Conservation (phyloP, 2,797 vertebrate species). For the Tinamus major region DNA sequence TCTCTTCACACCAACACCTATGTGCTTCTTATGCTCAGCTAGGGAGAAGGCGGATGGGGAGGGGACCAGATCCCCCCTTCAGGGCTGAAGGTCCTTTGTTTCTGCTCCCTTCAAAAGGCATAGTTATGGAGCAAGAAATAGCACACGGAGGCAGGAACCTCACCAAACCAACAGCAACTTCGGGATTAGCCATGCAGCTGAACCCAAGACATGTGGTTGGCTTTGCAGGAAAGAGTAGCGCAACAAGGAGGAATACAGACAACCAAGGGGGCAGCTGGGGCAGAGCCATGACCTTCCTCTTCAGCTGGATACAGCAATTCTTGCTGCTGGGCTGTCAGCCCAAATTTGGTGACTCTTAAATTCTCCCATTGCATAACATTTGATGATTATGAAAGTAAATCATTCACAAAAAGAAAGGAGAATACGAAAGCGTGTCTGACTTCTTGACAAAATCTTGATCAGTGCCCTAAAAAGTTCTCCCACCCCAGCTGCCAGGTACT, state of each 20-base stretch:
- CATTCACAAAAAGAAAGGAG: neutral
- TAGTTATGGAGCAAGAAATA: slow-evolving; percentile 21
- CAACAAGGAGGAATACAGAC: slow-evolving; percentile 48
- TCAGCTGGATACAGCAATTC: neutral
- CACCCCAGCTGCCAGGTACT: neutral
- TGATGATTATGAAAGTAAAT: neutral
- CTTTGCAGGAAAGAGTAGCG: slow-evolving; percentile 44
- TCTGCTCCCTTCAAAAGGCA: slow-evolving; percentile 16
- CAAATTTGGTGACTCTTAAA: neutral
- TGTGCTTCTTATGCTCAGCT: neutral
- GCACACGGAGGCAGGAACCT: slow-evolving; percentile 54
- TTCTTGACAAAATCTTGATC: neutral
- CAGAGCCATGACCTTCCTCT: neutral
- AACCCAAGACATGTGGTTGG: neutral
- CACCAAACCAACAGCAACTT: slow-evolving; percentile 61
- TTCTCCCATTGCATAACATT: neutral
- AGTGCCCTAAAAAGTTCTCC: neutral
- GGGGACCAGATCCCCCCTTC: neutral
- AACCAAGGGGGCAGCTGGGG: neutral
- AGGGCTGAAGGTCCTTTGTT: slow-evolving; percentile 24
- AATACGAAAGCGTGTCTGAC: neutral
- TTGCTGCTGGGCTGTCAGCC: neutral
- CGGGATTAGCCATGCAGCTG: slow-evolving; percentile 62
- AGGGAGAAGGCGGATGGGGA: slow-evolving; percentile 1
- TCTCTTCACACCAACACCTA: neutral